Evolutionary conservation across 35 echinoderm and acorn worm genomes (phyloP), one percentile per base, ranked within the genome.

Genomic region (Acanthaster planci): DNA sequence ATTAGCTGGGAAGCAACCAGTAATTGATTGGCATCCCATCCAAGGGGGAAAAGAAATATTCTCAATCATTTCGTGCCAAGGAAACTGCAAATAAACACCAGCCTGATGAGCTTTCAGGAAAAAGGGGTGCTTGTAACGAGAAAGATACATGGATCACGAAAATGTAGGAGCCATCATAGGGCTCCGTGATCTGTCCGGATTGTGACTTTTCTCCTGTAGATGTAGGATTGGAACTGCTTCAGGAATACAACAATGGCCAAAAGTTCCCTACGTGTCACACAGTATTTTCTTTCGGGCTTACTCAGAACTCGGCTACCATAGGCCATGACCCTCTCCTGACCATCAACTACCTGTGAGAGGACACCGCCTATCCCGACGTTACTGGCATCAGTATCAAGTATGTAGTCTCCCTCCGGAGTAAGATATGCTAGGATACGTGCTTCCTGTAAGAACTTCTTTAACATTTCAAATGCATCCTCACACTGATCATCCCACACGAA

Each of bases 301-400:
- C 52, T 86, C 31, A 92, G 12, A 23, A 52, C 56, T 57, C 78
- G 81, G 40, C 85, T 92, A 40, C 21, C 67, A 39, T 92, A 88
- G 27, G 81, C 60, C 1, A 89, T 36, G 2, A 85, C 90, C 1
- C 44, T 30, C 60, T 87, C 90, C 32, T 92, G n/a, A 37, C 90
- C 90, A 31, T 83, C 78, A 18, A 87, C 59, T 7, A 87, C 30
- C 79, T 92, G 85, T 1, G 90, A 87, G 12, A 87, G 51, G 0
- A 84, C 85, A 7, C 38, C 90, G 0, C 90, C 90, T 14, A 87
- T 51, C 37, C 40, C 90, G 60, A 51, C 39, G 9, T 82, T 80
- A 50, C 84, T 87, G 16, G 90, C 85, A 42, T 92, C 90, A 29
- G 90, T 87, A 42, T 87, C 90, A 9, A 92, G 51, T 8, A 92